phyloP scores from a whole-genome alignment of 2,797 vertebrate species.

The Schizothorax lantsangensis region DNA sequence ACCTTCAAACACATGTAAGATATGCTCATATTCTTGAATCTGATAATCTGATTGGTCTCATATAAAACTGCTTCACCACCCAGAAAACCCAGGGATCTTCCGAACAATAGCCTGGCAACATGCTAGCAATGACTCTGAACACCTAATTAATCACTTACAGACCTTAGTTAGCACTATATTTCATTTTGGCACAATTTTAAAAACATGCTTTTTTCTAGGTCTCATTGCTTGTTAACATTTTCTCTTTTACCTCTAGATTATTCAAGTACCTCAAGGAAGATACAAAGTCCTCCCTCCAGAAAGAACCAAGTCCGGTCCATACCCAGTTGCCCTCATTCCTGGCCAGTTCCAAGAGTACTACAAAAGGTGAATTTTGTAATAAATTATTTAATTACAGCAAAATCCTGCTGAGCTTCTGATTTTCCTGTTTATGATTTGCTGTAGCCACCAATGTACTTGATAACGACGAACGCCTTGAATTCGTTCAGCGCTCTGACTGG shows the following conservation, averaged over 20 bases:
- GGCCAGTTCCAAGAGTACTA: slow-evolving; percentile 99
- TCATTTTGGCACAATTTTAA: not conserved
- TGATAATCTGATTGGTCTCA: not conserved
- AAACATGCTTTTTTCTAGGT: not conserved
- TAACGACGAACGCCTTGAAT: not conserved
- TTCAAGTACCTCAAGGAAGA: slow-evolving; percentile 97
- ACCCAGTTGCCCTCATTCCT: slow-evolving; percentile 97
- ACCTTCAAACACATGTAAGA: slow-evolving; percentile 96
- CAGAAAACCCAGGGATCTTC: not conserved
- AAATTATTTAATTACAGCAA: too few relatives aligned
- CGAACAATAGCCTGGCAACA: not conserved
- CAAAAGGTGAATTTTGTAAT: slow-evolving; percentile 86
- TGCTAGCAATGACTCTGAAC: not conserved
- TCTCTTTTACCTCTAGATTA: slow-evolving; percentile 79
- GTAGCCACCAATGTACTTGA: not conserved
- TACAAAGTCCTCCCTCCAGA: slow-evolving; percentile 93
- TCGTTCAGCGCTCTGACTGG: not conserved
- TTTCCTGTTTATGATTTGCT: not conserved
- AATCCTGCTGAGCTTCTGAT: not conserved
- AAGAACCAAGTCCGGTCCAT: slow-evolving; percentile 91
- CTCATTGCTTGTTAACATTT: not conserved
- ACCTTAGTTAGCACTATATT: not conserved
- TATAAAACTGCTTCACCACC: not conserved
- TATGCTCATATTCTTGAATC: not conserved
- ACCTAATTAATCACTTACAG: too few relatives aligned